phyloP scores from a whole-genome alignment of 2,888 invertebrate species.

The Lydus trimaculatus region DNA sequence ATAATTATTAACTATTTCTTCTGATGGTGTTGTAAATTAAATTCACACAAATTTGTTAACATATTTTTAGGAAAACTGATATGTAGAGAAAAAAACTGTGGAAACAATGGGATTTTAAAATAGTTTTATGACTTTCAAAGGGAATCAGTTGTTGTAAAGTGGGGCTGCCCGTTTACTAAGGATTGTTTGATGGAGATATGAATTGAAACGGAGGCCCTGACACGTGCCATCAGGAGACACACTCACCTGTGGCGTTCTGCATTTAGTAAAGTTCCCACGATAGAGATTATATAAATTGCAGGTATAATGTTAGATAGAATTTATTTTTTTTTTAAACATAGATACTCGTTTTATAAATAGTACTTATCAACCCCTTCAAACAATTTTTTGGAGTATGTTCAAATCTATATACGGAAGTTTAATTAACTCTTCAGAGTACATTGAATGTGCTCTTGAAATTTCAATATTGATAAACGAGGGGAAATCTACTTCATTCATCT shows the following conservation, averaged over 20 bases:
- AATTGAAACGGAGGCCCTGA: constrained; percentile 21
- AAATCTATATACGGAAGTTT: constrained; percentile 21
- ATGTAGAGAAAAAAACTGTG: no score
- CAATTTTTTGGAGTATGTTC: constrained; percentile 10
- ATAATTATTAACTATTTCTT: neutral
- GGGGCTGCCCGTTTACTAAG: constrained; percentile 26
- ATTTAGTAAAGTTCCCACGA: constrained; percentile 26
- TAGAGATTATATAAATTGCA: constrained; percentile 10
- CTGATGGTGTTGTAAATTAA: neutral
- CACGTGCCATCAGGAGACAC: constrained; percentile 30
- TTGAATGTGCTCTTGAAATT: constrained; percentile 52
- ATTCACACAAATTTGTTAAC: neutral
- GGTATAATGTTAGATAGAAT: neutral
- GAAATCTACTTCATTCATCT: neutral
- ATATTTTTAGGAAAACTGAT: neutral
- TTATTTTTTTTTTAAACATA: neutral
- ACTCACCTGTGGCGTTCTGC: constrained; percentile 31
- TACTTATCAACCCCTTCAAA: constrained; percentile 3
- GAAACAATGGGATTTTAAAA: neutral
- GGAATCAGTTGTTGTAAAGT: constrained; percentile 29
- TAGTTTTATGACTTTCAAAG: constrained; percentile 14
- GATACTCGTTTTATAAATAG: constrained; percentile 1
- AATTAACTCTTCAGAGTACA: constrained; percentile 27
- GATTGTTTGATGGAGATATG: constrained; percentile 34
- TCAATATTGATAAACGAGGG: constrained; percentile 56